Base-by-base conservation (phyloP, 2,888 invertebrate species). In the Morpho helenor region DNA sequence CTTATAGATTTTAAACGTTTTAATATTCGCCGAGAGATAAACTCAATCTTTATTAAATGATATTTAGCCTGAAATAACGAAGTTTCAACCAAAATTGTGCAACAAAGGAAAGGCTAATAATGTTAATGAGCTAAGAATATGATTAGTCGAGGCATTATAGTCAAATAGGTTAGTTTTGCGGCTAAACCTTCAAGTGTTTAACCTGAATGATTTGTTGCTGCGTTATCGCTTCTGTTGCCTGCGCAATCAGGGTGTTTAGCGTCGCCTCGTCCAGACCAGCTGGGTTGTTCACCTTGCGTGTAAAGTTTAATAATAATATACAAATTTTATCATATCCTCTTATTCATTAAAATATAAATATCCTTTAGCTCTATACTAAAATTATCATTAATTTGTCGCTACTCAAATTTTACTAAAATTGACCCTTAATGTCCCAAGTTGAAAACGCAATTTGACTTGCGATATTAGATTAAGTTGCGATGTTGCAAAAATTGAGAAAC, bases 141-240 rank as follows among this genome's bases (percentile, higher is more conserved):
- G 60, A 45, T 60, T 63, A 64, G 57, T 56, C 49, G 39, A 55
- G 56, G 43, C 54, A 43, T 48, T 52, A 55, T 49, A 10, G 55
- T 46, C 39, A 43, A 10, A 52, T 41, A 57, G 52, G 60, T 64
- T 61, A 64, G 60, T 59, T 47, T 56, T 57, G 63, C 60, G 62
- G 59, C 60, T 60, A 44, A 67, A 66, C 63, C 66, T 54, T 68
- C 61, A 64, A 59, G 52, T 53, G 56, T 61, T 62, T 84, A 86
- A 90, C 90, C 90, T 90, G 90, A 70, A 90, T 90, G 56, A 89
- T 88, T 80, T 91, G 91, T 75, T 91, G 91, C 83, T 91, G 91
- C 52, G 87, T 86, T 76, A 91, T 88, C 76, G 90, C 91, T 79
- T 91, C 91, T 76, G 88, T 91, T 70, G 91, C 91, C 76, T 91